These are phyloP conservation scores for Oophaga sylvatica DNA, from an alignment of 2,797 vertebrate genomes.

Conservation along the genomic window DNA sequence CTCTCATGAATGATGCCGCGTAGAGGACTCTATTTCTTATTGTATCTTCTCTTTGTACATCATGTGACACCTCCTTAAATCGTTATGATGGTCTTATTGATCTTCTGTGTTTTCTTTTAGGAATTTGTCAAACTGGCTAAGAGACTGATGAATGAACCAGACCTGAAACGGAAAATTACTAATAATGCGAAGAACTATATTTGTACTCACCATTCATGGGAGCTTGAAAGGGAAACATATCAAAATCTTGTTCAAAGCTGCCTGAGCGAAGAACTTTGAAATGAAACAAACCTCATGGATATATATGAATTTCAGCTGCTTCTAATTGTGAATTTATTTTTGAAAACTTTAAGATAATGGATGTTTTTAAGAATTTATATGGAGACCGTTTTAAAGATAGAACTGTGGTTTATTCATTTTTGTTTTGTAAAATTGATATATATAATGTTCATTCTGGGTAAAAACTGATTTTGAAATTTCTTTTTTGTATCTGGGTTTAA, in stretches of 20 bases:
- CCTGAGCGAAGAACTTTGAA: conserved; percentile 23
- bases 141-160: conserved; percentile 78
- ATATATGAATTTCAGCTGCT: neutral
- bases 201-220: conserved; percentile 75
- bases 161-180: conserved; percentile 76
- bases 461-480: neutral
- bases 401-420: neutral
- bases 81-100: conserved; percentile 16
- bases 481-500: neutral
- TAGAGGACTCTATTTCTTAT: neutral
- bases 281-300: neutral
- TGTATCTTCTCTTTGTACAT: conserved; percentile 18
- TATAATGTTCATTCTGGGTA: neutral
- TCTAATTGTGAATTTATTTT: neutral
- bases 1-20: neutral
- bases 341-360: neutral
- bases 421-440: neutral
- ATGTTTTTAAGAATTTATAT: conserved; percentile 17
- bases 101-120: conserved; percentile 70
- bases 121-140: conserved; percentile 87
- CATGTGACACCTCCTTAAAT: conserved; percentile 19
- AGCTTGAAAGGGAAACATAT: conserved; percentile 82
- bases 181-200: conserved; percentile 81
- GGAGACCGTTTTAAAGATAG: neutral
- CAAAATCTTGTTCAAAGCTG: conserved; percentile 75